A percentile compares a stretch with the other conserved stretches of the same genome.
Conservation (phyloP, 2,113 vertebrate species). For the Clarias macrocephalus region DNA sequence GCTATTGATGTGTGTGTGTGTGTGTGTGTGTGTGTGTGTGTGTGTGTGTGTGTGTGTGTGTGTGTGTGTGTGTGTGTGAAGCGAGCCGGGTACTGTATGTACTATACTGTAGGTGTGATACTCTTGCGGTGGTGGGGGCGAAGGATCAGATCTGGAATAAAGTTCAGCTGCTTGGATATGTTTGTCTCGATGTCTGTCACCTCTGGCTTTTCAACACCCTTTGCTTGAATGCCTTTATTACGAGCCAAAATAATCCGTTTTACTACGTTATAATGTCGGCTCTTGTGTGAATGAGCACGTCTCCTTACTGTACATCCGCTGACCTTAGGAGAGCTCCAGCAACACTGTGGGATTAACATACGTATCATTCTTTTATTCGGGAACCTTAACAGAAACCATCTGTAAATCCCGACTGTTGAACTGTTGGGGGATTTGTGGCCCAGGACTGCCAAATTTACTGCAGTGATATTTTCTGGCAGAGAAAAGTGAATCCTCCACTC, state of each 20-base stretch:
- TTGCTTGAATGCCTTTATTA: slow-evolving; percentile 3
- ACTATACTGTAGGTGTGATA: slow-evolving; percentile 29
- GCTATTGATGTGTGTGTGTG: background rate
- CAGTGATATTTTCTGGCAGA: background rate
- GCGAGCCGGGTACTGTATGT: background rate
- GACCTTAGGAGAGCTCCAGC: background rate
- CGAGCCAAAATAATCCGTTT: background rate
- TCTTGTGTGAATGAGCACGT: background rate
- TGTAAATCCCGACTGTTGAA: background rate
- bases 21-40: slow-evolving; percentile 22
- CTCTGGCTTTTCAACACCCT: background rate
- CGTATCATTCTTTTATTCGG: background rate
- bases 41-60: slow-evolving; percentile 17
- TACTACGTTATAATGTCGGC: no score
- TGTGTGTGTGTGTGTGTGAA: slow-evolving; percentile 23
- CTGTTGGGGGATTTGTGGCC: background rate
- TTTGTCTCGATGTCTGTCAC: slow-evolving; percentile 1
- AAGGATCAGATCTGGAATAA: background rate
- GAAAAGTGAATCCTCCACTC: background rate
- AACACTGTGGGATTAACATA: background rate
- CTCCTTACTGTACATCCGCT: background rate
- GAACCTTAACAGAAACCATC: background rate
- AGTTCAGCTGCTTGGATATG: slow-evolving; percentile 11
- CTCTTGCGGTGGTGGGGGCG: background rate
- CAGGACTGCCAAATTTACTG: slow-evolving; percentile 11